A percentile compares a stretch with the other conserved stretches of the same genome.
Evolutionary conservation across 2,113 vertebrate species (phyloP).

Genomic region (Scatophagus argus): DNA sequence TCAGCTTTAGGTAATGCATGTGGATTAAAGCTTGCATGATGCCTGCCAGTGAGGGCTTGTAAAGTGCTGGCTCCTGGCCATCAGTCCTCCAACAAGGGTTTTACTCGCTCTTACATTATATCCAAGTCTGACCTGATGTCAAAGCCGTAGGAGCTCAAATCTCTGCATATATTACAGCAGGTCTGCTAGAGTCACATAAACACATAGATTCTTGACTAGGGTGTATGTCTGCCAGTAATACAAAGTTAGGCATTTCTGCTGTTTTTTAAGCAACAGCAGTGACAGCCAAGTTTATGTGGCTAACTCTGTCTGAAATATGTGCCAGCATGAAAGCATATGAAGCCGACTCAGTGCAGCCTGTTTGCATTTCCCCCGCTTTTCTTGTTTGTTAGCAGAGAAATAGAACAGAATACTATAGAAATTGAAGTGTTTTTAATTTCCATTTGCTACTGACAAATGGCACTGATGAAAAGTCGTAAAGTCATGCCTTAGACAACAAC

Average conservation of each 20-base stretch:
- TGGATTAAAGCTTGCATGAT: slow-evolving; percentile 43
- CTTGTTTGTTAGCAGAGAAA: background rate
- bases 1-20: slow-evolving; percentile 25
- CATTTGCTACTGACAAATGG: background rate
- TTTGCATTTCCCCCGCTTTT: background rate
- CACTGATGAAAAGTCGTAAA: slow-evolving; percentile 6
- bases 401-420: background rate
- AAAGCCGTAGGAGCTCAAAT: slow-evolving; percentile 47
- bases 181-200: slow-evolving; percentile 19
- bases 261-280: slow-evolving; percentile 12
- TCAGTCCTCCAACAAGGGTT: slow-evolving; percentile 62
- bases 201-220: background rate
- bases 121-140: slow-evolving; percentile 57
- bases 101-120: slow-evolving; percentile 63
- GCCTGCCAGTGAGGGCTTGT: slow-evolving; percentile 47
- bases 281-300: slow-evolving; percentile 5
- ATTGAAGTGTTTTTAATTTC: background rate
- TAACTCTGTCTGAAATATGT: rapidly evolving
- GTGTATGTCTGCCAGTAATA: background rate
- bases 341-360: background rate
- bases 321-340: background rate
- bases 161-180: slow-evolving; percentile 30
- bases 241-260: background rate
- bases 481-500: background rate
- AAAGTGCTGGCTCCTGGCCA: slow-evolving; percentile 64